phyloP scores from a whole-genome alignment of 2,113 vertebrate genomes.

The Boulengeromyrus knoepffleri region DNA sequence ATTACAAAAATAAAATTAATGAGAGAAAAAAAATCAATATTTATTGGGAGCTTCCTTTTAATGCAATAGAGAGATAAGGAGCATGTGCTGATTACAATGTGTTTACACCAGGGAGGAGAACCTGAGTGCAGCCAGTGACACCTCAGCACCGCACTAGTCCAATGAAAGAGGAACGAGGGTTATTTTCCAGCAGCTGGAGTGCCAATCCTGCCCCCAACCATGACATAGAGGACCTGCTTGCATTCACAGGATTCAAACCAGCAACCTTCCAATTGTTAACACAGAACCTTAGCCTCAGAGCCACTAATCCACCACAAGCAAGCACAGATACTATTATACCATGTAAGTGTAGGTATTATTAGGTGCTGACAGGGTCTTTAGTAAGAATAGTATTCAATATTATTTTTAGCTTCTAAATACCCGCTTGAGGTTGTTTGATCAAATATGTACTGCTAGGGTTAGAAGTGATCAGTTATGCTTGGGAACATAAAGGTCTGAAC shows the following conservation, averaged over 20 bases:
- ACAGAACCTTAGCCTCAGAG: too few species aligned
- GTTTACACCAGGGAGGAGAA: too few species aligned
- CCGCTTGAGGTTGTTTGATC: neutral
- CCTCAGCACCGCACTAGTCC: too few species aligned
- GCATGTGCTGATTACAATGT: too few species aligned
- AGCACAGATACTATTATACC: neutral
- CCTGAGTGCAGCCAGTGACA: too few species aligned
- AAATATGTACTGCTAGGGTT: neutral
- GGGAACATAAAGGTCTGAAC: neutral
- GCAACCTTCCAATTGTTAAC: too few species aligned
- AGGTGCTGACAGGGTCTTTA: neutral
- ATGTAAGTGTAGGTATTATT: neutral
- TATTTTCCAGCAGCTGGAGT: too few species aligned
- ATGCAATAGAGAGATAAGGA: neutral
- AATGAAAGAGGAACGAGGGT: too few species aligned
- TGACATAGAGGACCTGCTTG: neutral
- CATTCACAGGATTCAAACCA: too few species aligned
- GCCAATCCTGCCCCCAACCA: too few species aligned
- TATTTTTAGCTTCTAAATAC: conserved; percentile 1
- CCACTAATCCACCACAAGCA: too few species aligned
- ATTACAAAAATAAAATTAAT: neutral
- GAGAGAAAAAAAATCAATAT: neutral
- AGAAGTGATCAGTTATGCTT: neutral
- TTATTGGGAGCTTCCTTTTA: neutral
- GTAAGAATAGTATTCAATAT: neutral